Conservation (phyloP, 2,888 invertebrate species). For the Campoplex nolae region DNA sequence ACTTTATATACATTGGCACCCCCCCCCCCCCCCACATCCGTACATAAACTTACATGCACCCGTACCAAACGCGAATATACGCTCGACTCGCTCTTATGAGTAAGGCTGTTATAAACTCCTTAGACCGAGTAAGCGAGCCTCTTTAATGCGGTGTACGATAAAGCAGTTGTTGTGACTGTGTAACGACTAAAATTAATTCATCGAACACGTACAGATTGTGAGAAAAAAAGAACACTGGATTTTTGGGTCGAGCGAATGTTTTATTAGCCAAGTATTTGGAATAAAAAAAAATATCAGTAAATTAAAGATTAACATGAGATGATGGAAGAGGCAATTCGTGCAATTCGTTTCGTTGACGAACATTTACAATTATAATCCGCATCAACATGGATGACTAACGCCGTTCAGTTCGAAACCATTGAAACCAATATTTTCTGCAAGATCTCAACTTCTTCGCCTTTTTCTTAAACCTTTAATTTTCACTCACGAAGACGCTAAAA, state of each 20-base stretch:
- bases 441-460: slow-evolving; percentile 17
- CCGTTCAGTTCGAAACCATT: background rate
- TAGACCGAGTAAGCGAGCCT: slow-evolving; percentile 22
- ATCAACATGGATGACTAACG: background rate
- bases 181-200: slow-evolving; percentile 23
- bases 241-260: background rate
- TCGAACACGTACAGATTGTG: slow-evolving; percentile 3
- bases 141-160: slow-evolving; percentile 45
- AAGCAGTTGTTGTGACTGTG: slow-evolving; percentile 46
- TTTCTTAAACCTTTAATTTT: slow-evolving; percentile 16
- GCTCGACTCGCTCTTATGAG: slow-evolving; percentile 33
- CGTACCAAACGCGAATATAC: slow-evolving; percentile 17
- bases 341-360: background rate
- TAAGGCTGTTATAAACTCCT: slow-evolving; percentile 52
- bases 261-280: background rate
- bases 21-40: background rate
- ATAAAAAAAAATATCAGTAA: background rate
- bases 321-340: too few relatives aligned
- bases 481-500: slow-evolving; percentile 28
- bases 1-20: slow-evolving; percentile 25
- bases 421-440: background rate
- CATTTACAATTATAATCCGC: too few relatives aligned
- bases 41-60: background rate
- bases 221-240: background rate
- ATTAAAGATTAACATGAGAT: too few relatives aligned